Percentiles rank a stretch among this genome's conserved stretches.
Conservation (phyloP, 2,113 vertebrate species). For the Phalacrocorax pelagicus region DNA sequence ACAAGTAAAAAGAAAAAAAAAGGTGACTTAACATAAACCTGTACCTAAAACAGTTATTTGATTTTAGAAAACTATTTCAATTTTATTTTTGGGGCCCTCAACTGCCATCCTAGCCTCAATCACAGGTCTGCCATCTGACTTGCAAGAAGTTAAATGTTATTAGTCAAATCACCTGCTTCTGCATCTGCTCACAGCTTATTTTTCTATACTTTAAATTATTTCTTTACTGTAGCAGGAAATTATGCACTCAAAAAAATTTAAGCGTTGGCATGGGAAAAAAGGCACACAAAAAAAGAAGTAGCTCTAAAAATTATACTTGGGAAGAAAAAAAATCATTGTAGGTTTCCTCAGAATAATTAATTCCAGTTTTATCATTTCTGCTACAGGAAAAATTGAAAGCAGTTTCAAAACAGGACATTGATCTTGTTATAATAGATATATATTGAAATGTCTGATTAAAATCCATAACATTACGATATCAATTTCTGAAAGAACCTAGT, state of each 20-base stretch:
- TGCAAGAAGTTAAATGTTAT: not conserved
- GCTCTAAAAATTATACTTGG: not conserved
- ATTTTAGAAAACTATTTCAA: not conserved
- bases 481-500: not conserved
- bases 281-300: not conserved
- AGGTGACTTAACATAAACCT: not conserved
- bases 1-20: not conserved
- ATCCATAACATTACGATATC: not conserved
- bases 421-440: not conserved
- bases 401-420: not conserved
- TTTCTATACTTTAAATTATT: not conserved
- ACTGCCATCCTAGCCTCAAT: not conserved
- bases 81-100: not conserved
- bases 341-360: not conserved
- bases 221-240: not conserved
- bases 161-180: not conserved
- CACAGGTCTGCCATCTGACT: not conserved
- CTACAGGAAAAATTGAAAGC: not conserved
- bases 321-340: not conserved
- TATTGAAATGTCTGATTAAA: not conserved
- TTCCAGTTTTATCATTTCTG: not conserved
- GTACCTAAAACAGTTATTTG: not conserved
- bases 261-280: not conserved
- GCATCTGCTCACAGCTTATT: not conserved
- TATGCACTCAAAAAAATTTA: not conserved